Evolutionary conservation across 2,113 vertebrate genomes (phyloP), one percentile per base, ranked within the genome.

Genomic region (Onychostruthus taczanowskii): DNA sequence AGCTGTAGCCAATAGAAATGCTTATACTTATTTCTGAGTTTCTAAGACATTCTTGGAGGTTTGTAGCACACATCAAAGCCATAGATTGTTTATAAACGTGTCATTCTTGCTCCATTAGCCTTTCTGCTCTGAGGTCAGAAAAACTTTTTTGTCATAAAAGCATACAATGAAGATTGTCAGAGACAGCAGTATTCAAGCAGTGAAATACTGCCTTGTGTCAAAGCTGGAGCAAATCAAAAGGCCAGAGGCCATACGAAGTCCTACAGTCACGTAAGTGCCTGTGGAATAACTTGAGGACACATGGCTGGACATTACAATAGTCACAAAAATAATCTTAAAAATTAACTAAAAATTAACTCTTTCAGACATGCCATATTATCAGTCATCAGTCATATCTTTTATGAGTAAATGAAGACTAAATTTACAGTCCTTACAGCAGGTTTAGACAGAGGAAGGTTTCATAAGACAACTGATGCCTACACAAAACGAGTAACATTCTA

Each of bases 301-400:
- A 47, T 4, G 8, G 41, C 27, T 61, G 22, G 12, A 50, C 37
- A 19, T 30, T 12, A 55, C 0, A 0, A 49, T 2, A 55, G 37
- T 26, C 3, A 2, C 15, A 74, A 68, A 84, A 73, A 53, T 9
- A 26, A 47, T 28, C 33, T 31, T 52, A 31, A 83, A 85, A 70
- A n/a, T 46, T 18, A 46, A 73, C 49, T 44, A 31, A 11, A 37
- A 37, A 37, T 37, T 27, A 41, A n/a, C 8, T 26, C 41, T 79
- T 64, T 58, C 21, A 80, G 92, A 84, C 14, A 41, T 22, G 14
- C 15, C 28, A 1, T 41, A 35, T 43, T 61, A 63, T 21, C 49
- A 56, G 39, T 41, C 39, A 41, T 41, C 55, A 56, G 39, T 41
- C 39, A 41, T 41, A 74, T 27, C 9, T 64, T 50, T 49, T 41